Percentiles rank a stretch among this genome's conserved stretches.
phyloP scores from a whole-genome alignment of 2,113 vertebrate genomes.

The Brachionichthys hirsutus region DNA sequence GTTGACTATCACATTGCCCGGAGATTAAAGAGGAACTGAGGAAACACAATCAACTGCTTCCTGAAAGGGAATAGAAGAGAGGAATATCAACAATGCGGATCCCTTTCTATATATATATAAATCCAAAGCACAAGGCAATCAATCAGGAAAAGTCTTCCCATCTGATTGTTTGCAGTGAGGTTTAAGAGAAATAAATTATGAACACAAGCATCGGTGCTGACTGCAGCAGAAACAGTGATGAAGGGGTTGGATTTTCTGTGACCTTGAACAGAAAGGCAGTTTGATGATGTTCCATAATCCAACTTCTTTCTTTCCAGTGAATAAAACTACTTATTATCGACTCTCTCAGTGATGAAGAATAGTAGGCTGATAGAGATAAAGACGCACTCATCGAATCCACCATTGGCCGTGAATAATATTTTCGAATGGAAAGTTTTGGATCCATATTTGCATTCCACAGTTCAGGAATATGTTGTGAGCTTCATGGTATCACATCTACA shows the following conservation, averaged over 20 bases:
- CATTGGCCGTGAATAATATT: no score
- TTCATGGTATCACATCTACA: constrained; percentile 9
- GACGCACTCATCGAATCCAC: no score
- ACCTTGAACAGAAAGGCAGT: neutral
- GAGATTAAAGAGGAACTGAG: constrained; percentile 47
- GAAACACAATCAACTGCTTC: constrained; percentile 42
- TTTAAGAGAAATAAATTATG: neutral
- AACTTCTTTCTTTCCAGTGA: neutral
- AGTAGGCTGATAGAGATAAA: no score
- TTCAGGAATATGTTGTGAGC: neutral
- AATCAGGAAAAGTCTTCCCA: constrained; percentile 7
- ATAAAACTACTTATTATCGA: no score
- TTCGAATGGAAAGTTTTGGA: no score
- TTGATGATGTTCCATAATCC: neutral
- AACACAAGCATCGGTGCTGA: constrained; percentile 3
- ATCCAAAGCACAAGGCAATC: constrained; percentile 16
- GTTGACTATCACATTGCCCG: constrained; percentile 15
- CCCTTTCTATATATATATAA: constrained; percentile 10
- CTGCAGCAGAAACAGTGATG: neutral
- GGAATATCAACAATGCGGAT: constrained; percentile 11
- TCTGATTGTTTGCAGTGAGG: neutral
- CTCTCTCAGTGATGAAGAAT: no score
- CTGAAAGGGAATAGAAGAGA: constrained; percentile 29
- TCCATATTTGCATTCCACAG: neutral
- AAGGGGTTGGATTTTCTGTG: constrained; percentile 1